Conservation (phyloP, 2,797 vertebrate genomes). For the Halcyon smyrnensis region DNA sequence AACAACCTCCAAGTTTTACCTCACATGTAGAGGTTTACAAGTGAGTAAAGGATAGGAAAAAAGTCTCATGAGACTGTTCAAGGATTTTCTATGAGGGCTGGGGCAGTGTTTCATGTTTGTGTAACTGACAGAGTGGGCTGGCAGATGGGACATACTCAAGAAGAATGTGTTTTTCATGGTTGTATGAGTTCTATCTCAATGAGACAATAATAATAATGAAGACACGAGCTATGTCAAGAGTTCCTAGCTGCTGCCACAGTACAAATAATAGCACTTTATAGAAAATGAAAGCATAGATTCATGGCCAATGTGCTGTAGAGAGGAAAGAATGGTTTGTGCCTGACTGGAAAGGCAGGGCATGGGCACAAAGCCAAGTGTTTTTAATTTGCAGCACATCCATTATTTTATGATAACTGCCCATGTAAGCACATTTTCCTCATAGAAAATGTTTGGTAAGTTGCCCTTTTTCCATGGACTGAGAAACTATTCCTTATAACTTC, state of each 20-base stretch:
- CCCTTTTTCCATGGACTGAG: neutral
- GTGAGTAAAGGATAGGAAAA: neutral
- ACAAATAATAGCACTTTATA: neutral
- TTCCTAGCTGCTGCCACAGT: neutral
- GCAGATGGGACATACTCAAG: neutral
- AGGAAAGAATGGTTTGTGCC: neutral
- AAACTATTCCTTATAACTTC: neutral
- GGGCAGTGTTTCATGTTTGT: fast-evolving
- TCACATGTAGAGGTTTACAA: neutral
- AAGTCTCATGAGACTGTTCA: neutral
- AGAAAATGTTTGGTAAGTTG: neutral
- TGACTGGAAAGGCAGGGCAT: neutral
- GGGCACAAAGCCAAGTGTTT: neutral
- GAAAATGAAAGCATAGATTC: neutral
- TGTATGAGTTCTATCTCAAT: neutral
- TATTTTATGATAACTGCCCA: neutral
- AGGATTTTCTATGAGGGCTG: neutral
- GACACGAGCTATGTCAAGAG: neutral
- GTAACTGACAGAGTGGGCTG: neutral
- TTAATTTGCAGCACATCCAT: neutral
- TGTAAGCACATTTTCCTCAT: neutral
- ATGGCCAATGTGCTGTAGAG: neutral
- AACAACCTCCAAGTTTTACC: neutral
- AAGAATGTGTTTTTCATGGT: neutral
- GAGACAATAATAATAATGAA: neutral